Evolutionary conservation across 1,140 invertebrate genomes (phyloP), one percentile per base, ranked within the genome.

Genomic region (Aphaenogaster rudis): DNA sequence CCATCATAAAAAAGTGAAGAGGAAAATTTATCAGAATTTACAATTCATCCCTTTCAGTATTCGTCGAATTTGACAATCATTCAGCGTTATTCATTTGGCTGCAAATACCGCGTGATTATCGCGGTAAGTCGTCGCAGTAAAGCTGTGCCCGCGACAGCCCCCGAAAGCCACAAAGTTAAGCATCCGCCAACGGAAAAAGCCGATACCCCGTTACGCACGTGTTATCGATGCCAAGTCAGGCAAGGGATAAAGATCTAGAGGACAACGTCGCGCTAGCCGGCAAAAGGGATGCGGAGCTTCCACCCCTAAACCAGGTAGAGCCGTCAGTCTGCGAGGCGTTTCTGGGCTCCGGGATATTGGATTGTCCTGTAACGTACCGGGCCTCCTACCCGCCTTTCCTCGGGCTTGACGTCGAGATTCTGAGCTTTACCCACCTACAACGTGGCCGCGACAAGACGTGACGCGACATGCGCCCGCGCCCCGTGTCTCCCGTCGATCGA

Each of bases 331-430:
- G 17, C 86, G 77, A 78, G 90, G 88, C 88, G 86, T 86, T 88
- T 82, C 88, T 77, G 69, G 67, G 86, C 64, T 78, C 67, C 80
- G 79, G 85, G 82, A 88, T 92, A 92, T 92, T 92, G 86, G 91
- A 92, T 92, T 92, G 90, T 92, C 92, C 82, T 90, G 87, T 91
- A 91, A 91, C 90, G 71, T 86, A 89, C 80, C 87, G 74, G 71
- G 86, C 80, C 86, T 77, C 71, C 88, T 64, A 63, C 77, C 89
- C 66, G 57, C 33, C 52, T 86, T 54, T 86, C 28, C 74, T 52
- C 59, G 86, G 33, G 67, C 72, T 78, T 66, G 42, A 42, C 61
- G 71, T 88, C 74, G 79, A 79, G 89, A 86, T 81, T 88, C 74
- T 63, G 76, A 90, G 76, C 79, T 90, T 80, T 74, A 64, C 67